Evolutionary conservation across 2,888 invertebrate species (phyloP).

Genomic region (Drosophila trichaetosa): DNA sequence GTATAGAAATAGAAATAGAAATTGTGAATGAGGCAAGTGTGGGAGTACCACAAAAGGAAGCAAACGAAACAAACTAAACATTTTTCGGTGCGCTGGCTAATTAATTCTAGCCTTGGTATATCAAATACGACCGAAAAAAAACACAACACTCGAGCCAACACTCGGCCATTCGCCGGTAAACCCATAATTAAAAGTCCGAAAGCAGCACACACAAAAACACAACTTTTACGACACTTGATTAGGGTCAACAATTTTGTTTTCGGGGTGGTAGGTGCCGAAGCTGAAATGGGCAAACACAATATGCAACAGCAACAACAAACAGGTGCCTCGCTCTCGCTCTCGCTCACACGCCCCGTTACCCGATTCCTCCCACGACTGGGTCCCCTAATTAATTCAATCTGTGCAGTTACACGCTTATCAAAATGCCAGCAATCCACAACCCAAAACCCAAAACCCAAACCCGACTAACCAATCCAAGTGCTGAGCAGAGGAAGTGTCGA

Average conservation of each 20-base stretch:
- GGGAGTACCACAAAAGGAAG: constrained; percentile 8
- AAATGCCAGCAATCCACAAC: constrained; percentile 33
- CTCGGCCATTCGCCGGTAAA: constrained; percentile 27
- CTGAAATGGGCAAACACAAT: constrained; percentile 42
- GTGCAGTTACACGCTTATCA: constrained; percentile 81
- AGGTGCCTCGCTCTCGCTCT: constrained; percentile 33
- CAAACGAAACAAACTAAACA: constrained; percentile 1
- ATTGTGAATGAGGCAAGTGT: constrained; percentile 1
- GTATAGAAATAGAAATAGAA: constrained; percentile 6
- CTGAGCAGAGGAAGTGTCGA: background rate
- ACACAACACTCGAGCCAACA: constrained; percentile 1
- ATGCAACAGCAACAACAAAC: constrained; percentile 32
- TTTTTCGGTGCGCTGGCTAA: constrained; percentile 50
- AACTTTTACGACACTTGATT: constrained; percentile 77
- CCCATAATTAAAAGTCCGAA: constrained; percentile 69
- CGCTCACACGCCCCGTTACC: background rate
- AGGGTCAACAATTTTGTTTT: constrained; percentile 58
- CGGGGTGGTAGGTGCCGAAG: constrained; percentile 7
- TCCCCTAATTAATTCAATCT: constrained; percentile 79
- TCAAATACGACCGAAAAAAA: background rate
- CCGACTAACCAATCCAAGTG: constrained; percentile 36
- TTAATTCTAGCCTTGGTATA: constrained; percentile 63
- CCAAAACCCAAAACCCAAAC: constrained; percentile 17
- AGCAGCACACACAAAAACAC: constrained; percentile 36
- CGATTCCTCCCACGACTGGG: background rate